phyloP scores from a whole-genome alignment of 2,797 vertebrate species.

The Melanotaenia trifasciata region DNA sequence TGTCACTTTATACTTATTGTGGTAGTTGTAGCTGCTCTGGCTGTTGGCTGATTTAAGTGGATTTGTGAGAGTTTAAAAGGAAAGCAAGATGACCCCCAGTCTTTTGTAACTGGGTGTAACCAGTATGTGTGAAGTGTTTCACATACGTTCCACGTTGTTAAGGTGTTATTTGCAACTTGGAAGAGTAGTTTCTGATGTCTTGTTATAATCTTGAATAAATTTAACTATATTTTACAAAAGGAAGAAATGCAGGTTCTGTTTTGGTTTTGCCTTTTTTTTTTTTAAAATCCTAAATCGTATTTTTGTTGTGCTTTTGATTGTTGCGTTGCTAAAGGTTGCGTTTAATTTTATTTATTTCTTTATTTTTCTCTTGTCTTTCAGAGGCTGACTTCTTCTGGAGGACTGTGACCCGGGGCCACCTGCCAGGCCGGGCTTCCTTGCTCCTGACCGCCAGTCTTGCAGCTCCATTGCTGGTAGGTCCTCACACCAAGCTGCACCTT shows the following conservation, averaged over 20 bases:
- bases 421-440: slow-evolving; percentile 80
- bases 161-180: background rate
- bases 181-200: background rate
- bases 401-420: slow-evolving; percentile 78
- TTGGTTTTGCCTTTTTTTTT: background rate
- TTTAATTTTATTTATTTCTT: slow-evolving; percentile 5
- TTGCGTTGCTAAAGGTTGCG: too few species aligned
- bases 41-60: background rate
- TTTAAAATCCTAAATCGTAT: background rate
- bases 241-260: background rate
- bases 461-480: slow-evolving; percentile 69
- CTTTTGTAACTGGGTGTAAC: slow-evolving; percentile 13
- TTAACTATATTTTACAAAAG: too few species aligned
- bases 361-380: slow-evolving; percentile 48
- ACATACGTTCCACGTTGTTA: background rate
- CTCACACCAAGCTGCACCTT: background rate
- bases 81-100: background rate
- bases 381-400: slow-evolving; percentile 77
- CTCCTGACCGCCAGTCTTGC: slow-evolving; percentile 65
- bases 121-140: background rate
- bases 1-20: background rate
- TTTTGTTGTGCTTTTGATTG: background rate
- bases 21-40: background rate
- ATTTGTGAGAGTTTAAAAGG: background rate
- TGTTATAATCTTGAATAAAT: too few species aligned